Evolutionary conservation across 2,797 vertebrate genomes (phyloP), one percentile per base, ranked within the genome.

Genomic region (Phalloptychus januarius): DNA sequence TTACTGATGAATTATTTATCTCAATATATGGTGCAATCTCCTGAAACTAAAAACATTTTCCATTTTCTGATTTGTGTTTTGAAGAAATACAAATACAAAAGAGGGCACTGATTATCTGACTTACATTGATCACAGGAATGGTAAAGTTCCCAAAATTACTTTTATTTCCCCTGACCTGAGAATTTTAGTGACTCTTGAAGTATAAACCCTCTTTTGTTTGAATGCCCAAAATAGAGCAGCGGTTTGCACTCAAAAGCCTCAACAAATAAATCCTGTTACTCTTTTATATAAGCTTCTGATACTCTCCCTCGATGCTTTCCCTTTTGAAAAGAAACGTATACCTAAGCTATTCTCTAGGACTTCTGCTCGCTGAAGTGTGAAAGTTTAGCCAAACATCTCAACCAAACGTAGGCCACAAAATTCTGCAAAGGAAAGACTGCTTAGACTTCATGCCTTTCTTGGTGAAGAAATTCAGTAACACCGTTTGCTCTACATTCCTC

Each of bases 371-470:
- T 20, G 5, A 71, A 89, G 83, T 93, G 91, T 91, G 90, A 95
- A 94, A 85, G 89, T 94, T 94, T 93, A 93, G 89, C 87, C 81
- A 92, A 86, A 93, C 72, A 69, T 46, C 85, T 76, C 50, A 79
- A 46, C n/a, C 74, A 61, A 78, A 81, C 85, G 85, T 86, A 80
- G 83, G 76, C 45, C 20, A 42, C 45, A 77, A 72, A 69, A 76
- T 78, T 80, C 28, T 23, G 48, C 69, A 86, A 80, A 71, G 72
- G 82, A 80, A 75, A 85, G 75, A 80, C 50, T n/a, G 61, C 73
- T 87, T 80, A 71, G 70, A 13, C 0, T 87, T 72, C 65, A 31
- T 67, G 79, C 78, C 88, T 86, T 88, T 85, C 84, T 83, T 88
- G 83, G 82, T 76, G 65, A 86, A 75, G 63, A 86, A 71, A 79